Conservation (phyloP, 2,113 vertebrate species). For the Protobothrops flavoviridis region DNA sequence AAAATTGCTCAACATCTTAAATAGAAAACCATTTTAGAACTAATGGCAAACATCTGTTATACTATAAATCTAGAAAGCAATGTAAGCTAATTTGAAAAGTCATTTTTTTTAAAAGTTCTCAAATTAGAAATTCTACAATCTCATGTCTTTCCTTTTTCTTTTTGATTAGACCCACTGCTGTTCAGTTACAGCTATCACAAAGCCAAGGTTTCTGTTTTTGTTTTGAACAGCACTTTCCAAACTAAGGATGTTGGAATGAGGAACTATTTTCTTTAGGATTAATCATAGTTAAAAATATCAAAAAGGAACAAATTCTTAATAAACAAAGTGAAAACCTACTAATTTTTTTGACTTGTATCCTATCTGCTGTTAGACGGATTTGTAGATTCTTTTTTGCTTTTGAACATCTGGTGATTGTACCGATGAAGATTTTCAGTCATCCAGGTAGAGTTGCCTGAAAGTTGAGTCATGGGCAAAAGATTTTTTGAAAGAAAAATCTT, state of each 20-base stretch:
- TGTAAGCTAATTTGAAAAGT: no score
- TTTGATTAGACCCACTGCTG: no score
- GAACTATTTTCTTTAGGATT: neutral
- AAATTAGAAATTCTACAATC: no score
- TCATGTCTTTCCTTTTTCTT: no score
- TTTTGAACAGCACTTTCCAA: no score
- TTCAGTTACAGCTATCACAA: no score
- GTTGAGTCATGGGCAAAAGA: neutral
- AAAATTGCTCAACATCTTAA: no score
- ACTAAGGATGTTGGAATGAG: neutral
- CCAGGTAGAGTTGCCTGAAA: neutral
- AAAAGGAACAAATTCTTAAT: neutral
- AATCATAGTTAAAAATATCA: neutral
- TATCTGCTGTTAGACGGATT: neutral
- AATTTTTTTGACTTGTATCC: neutral
- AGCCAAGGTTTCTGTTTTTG: no score
- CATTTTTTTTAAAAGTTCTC: no score
- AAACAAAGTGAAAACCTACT: neutral
- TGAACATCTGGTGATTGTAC: neutral
- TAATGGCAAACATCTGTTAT: no score
- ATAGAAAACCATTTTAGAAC: no score
- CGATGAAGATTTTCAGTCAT: neutral
- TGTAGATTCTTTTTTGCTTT: neutral
- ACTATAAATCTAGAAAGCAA: no score
- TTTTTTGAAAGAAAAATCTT: neutral